A percentile compares a stretch with the other conserved stretches of the same genome.
phyloP scores from a whole-genome alignment of 2,888 invertebrate genomes.

The Trachelus stipa region DNA sequence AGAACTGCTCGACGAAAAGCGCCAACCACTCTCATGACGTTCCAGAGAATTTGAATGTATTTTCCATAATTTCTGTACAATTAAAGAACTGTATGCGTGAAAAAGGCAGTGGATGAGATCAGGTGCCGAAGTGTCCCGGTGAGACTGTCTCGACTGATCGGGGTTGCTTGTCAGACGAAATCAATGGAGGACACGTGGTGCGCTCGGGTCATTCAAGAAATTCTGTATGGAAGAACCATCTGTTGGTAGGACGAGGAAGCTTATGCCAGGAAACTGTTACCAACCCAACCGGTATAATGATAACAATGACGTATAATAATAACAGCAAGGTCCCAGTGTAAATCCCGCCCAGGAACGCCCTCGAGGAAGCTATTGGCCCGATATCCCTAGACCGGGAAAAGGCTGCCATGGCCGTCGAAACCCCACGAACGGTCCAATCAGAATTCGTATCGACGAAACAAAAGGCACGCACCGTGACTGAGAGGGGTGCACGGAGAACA shows the following conservation, averaged over 20 bases:
- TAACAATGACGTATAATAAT: conserved; percentile 29
- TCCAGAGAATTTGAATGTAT: not conserved
- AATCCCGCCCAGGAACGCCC: conserved; percentile 64
- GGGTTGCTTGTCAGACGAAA: not conserved
- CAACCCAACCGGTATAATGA: conserved; percentile 32
- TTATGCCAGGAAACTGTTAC: not conserved
- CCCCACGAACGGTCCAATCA: conserved; percentile 62
- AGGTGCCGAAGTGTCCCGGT: not conserved
- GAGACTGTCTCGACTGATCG: not conserved
- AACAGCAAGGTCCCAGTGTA: conserved; percentile 42
- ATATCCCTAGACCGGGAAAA: conserved; percentile 57
- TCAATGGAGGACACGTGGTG: not conserved
- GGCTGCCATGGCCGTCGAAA: conserved; percentile 62
- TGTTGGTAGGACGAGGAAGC: not conserved
- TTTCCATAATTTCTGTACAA: too few relatives aligned
- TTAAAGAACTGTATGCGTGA: not conserved
- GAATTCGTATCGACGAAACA: conserved; percentile 51
- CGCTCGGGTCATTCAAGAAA: not conserved
- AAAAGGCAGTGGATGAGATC: not conserved
- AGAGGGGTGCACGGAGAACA: conserved; percentile 26
- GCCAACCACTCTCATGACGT: not conserved
- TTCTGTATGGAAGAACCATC: not conserved
- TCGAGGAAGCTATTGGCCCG: conserved; percentile 64
- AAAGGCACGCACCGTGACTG: conserved; percentile 42
- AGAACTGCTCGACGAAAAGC: conserved; percentile 22